Conservation (phyloP, 1,140 invertebrate species). For the Aphelenchoides besseyi region DNA sequence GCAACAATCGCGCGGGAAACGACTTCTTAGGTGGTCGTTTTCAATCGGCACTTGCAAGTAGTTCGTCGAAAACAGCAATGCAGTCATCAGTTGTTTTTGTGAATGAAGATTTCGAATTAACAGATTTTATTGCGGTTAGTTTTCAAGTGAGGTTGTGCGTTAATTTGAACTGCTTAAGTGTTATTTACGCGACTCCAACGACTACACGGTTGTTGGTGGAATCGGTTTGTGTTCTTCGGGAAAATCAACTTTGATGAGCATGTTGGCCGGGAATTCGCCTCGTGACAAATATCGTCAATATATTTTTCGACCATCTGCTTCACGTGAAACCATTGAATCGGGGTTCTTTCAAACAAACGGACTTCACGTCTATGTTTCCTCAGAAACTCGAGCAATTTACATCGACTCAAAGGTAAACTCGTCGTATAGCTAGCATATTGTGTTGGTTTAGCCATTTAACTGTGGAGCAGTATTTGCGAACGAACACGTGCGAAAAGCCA, state of each 20-base stretch:
- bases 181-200: constrained; percentile 64
- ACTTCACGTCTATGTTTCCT: constrained; percentile 46
- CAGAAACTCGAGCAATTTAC: constrained; percentile 46
- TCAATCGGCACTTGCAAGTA: too few species aligned
- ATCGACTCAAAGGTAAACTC: constrained; percentile 54
- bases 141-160: neutral
- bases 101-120: constrained; percentile 38
- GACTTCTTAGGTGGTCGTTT: too few species aligned
- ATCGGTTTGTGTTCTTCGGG: constrained; percentile 51
- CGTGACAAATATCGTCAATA: constrained; percentile 52
- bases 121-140: constrained; percentile 37
- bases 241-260: constrained; percentile 55
- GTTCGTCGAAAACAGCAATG: too few species aligned
- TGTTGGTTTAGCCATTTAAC: constrained; percentile 49
- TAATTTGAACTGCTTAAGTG: constrained; percentile 27
- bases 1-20: too few species aligned
- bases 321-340: constrained; percentile 51
- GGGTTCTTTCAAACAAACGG: constrained; percentile 52
- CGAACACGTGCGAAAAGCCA: constrained; percentile 17
- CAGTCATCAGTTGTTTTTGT: constrained; percentile 3
- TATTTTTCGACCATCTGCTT: constrained; percentile 52
- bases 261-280: constrained; percentile 59
- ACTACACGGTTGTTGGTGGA: constrained; percentile 51
- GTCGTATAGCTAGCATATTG: too few species aligned
- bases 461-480: constrained; percentile 39